Percentiles rank a stretch among this genome's conserved stretches.
Conservation (phyloP, 2,888 invertebrate genomes). For the Rotaria sp. region DNA sequence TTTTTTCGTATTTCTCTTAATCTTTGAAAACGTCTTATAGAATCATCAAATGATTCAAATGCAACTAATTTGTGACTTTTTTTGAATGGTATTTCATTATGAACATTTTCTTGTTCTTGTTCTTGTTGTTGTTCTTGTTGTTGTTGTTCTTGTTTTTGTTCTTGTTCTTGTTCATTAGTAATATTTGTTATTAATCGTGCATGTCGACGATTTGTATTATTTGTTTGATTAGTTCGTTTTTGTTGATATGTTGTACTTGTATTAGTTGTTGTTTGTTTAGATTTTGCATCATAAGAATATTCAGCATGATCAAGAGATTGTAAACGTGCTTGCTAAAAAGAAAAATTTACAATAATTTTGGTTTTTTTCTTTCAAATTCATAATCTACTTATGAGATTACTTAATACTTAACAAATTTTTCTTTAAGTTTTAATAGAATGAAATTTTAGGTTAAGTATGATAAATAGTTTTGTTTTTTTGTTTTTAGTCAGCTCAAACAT, state of each 20-base stretch:
- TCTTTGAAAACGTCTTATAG: neutral
- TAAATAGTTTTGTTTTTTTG: too few species aligned
- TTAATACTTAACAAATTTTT: too few species aligned
- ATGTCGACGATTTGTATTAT: neutral
- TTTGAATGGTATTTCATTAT: neutral
- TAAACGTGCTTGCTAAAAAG: neutral
- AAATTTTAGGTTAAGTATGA: too few species aligned
- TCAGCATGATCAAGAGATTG: constrained; percentile 1
- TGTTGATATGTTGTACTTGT: neutral
- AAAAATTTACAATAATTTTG: neutral
- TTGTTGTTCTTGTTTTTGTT: neutral
- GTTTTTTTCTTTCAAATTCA: neutral
- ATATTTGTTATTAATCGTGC: neutral
- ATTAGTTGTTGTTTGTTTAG: neutral
- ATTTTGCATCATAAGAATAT: neutral
- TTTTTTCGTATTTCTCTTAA: neutral
- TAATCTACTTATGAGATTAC: too few species aligned
- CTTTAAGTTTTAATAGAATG: too few species aligned
- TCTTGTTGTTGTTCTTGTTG: neutral
- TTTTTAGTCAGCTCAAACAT: too few species aligned
- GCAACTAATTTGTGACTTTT: neutral
- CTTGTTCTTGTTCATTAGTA: neutral
- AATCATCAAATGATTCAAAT: constrained; percentile 21
- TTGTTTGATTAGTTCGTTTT: neutral
- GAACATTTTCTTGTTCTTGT: neutral